phyloP scores from a whole-genome alignment of 1,140 invertebrate species.

The Danaus plexippus region DNA sequence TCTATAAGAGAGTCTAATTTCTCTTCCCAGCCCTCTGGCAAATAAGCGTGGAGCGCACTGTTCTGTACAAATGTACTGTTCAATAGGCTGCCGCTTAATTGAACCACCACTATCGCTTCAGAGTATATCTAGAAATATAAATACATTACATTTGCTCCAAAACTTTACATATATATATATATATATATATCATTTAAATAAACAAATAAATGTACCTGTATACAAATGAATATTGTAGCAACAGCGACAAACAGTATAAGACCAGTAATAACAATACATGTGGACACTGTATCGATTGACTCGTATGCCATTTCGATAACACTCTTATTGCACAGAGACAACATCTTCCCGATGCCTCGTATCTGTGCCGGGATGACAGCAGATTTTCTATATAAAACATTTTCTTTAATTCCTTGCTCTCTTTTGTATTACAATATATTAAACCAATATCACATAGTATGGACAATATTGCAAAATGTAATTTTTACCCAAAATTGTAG shows the following conservation, averaged over 20 bases:
- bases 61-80: slow-evolving; percentile 92
- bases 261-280: slow-evolving; percentile 73
- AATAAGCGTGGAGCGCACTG: slow-evolving; percentile 83
- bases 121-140: slow-evolving; percentile 84
- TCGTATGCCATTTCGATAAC: slow-evolving; percentile 67
- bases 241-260: slow-evolving; percentile 72
- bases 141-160: not conserved
- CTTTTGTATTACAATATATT: not conserved
- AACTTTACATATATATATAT: too few species aligned
- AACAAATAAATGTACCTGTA: slow-evolving; percentile 59
- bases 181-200: too few species aligned
- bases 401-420: too few species aligned
- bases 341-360: slow-evolving; percentile 68
- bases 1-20: slow-evolving; percentile 90
- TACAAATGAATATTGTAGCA: slow-evolving; percentile 72
- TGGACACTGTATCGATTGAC: slow-evolving; percentile 74
- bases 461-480: not conserved
- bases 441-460: not conserved
- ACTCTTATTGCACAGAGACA: slow-evolving; percentile 62
- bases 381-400: slow-evolving; percentile 54
- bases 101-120: slow-evolving; percentile 93
- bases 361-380: slow-evolving; percentile 72
- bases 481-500: too few species aligned
- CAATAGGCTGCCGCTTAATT: slow-evolving; percentile 89
- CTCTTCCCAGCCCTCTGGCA: slow-evolving; percentile 83